These are phyloP conservation scores for Sarcophaga variegata DNA, from an alignment of 2,888 invertebrate species.

Conservation along the genomic window DNA sequence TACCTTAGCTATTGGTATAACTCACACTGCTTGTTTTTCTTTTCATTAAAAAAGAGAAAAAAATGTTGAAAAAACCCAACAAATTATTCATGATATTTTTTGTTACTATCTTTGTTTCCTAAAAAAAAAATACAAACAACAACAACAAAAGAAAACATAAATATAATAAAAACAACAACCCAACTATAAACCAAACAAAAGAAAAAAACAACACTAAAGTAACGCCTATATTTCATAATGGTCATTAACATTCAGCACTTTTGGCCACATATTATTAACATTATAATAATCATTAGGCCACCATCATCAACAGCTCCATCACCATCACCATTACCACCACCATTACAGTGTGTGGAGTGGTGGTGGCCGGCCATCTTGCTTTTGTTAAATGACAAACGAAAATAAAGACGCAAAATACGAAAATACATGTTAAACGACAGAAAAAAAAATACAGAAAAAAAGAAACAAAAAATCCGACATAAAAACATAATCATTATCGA, in stretches of 20 bases:
- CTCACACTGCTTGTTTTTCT: too few species aligned
- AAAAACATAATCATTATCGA: conserved; percentile 41
- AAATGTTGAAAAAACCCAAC: not conserved
- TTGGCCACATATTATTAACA: conserved; percentile 36
- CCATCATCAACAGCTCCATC: conserved; percentile 22
- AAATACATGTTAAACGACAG: not conserved
- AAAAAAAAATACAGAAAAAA: not conserved
- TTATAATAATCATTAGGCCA: conserved; percentile 48
- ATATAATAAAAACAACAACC: conserved; percentile 5
- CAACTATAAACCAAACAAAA: not conserved
- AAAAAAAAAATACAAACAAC: conserved; percentile 3
- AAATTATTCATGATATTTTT: conserved; percentile 29
- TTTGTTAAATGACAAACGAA: conserved; percentile 47
- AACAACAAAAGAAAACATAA: not conserved
- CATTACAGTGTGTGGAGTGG: not conserved
- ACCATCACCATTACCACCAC: too few species aligned
- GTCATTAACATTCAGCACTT: conserved; percentile 63
- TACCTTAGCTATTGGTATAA: too few species aligned
- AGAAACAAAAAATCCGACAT: not conserved
- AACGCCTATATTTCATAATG: conserved; percentile 66
- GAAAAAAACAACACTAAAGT: conserved; percentile 39
- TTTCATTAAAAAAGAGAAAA: too few species aligned
- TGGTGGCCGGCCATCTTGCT: conserved; percentile 63
- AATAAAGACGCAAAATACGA: not conserved
- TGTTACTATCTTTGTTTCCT: conserved; percentile 47